Evolutionary conservation across 2,888 invertebrate genomes (phyloP), one percentile per base, ranked within the genome.

Genomic region (Heliconius ismenius): DNA sequence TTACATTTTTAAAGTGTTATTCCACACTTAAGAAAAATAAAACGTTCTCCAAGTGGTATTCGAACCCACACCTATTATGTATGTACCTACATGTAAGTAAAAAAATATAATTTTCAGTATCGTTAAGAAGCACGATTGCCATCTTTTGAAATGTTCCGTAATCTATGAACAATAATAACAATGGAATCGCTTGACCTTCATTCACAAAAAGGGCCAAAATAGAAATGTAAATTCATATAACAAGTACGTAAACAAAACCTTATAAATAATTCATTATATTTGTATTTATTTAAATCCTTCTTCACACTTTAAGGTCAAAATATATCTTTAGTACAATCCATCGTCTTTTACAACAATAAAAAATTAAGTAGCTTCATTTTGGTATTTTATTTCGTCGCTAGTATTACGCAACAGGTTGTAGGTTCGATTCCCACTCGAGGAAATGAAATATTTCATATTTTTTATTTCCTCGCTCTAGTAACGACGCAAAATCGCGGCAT

Each of bases 231-330:
- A 74, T 69, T 62, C 28, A 43, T 18, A 60, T 68, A 60, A 62
- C 43, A 62, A 62, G 24, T 62, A 49, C 64, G 74, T 77, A 74
- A 77, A 77, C 68, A 62, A 68, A 63, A 36, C 24, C 18, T 63
- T 36, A 54, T 77, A 74, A 28, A 77, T 77, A 64, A 70, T 77
- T 77, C 77, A 77, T 77, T 70, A 32, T 39, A 43, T 68, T 26
- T 68, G 63, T 70, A 24, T 70, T 70, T 70, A 58, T 58, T 32
- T 32, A 18, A 70, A 70, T 58, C 49, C 54, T 70, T 65, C 36
- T 60, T 65, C 7, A 39, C 36, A 65, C 15, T 65, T 36, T 65
- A 39, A 65, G 65, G 65, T 65, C 65, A 65, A 36, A 65, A 65
- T 65, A 36, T 65, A 65, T 65, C 24, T 39, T n/a, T 65, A 13